A percentile compares a stretch with the other conserved stretches of the same genome.
phyloP scores from a whole-genome alignment of 2,113 vertebrate species.

The Merops nubicus region DNA sequence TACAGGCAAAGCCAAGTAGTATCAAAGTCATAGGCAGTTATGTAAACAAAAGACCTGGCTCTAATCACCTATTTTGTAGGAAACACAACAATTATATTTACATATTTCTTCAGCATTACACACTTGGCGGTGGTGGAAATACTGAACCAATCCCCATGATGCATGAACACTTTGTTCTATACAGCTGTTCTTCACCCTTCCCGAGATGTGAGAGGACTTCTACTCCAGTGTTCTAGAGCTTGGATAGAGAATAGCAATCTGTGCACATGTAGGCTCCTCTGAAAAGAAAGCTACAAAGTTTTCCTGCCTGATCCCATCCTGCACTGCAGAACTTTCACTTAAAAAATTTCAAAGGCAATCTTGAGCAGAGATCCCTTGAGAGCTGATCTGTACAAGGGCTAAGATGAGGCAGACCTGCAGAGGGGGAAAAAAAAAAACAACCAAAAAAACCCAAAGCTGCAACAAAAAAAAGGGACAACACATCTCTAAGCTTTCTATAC shows the following conservation, averaged over 20 bases:
- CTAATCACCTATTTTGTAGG: neutral
- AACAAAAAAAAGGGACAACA: neutral
- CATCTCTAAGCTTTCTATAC: neutral
- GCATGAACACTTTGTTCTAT: neutral
- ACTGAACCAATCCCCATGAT: neutral
- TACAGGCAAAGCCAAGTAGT: neutral
- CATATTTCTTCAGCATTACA: neutral
- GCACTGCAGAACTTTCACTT: neutral
- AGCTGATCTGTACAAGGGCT: neutral
- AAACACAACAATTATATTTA: neutral
- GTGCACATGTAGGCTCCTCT: neutral
- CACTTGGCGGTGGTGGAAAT: neutral
- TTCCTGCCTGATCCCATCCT: neutral
- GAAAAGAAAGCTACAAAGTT: neutral
- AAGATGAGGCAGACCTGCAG: neutral
- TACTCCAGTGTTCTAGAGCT: neutral
- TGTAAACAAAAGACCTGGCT: neutral
- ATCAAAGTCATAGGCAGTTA: neutral
- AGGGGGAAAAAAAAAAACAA: too few relatives aligned
- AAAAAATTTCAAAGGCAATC: neutral
- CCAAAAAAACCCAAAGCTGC: too few relatives aligned
- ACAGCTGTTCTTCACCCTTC: neutral
- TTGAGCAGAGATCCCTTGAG: neutral
- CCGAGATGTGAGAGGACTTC: neutral
- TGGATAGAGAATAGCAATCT: neutral